Conservation (phyloP, 1,140 invertebrate genomes). For the Aphidius ervi region DNA sequence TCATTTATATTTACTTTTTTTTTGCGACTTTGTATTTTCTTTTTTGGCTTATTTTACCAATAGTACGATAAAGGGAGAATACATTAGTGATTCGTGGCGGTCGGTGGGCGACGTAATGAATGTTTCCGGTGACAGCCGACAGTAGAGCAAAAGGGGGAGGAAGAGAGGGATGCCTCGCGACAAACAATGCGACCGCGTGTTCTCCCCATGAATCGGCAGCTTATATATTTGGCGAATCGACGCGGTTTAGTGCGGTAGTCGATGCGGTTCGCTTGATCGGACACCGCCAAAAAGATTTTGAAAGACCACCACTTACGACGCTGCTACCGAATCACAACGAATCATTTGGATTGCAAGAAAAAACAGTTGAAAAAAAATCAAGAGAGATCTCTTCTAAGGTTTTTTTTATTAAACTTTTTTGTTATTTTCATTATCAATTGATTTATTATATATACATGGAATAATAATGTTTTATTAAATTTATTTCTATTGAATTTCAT, state of each 20-base stretch:
- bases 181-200: slow-evolving; percentile 45
- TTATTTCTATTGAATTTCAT: too few species aligned
- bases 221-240: slow-evolving; percentile 5
- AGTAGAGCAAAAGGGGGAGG: slow-evolving; percentile 14
- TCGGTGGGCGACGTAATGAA: slow-evolving; percentile 42
- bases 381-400: not conserved
- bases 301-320: not conserved
- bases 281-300: slow-evolving; percentile 7
- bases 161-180: slow-evolving; percentile 36
- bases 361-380: not conserved
- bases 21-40: slow-evolving; percentile 5
- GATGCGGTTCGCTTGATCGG: not conserved
- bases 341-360: not conserved
- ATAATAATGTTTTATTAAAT: too few species aligned
- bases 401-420: too few species aligned
- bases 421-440: too few species aligned
- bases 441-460: too few species aligned
- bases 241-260: slow-evolving; percentile 9
- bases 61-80: slow-evolving; percentile 30
- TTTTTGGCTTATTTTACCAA: slow-evolving; percentile 17
- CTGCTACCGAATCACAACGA: not conserved
- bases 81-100: slow-evolving; percentile 44
- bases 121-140: slow-evolving; percentile 47
- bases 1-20: slow-evolving; percentile 4
- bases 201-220: not conserved